Conservation (phyloP, 2,888 invertebrate genomes). For the Stenurella melanura region DNA sequence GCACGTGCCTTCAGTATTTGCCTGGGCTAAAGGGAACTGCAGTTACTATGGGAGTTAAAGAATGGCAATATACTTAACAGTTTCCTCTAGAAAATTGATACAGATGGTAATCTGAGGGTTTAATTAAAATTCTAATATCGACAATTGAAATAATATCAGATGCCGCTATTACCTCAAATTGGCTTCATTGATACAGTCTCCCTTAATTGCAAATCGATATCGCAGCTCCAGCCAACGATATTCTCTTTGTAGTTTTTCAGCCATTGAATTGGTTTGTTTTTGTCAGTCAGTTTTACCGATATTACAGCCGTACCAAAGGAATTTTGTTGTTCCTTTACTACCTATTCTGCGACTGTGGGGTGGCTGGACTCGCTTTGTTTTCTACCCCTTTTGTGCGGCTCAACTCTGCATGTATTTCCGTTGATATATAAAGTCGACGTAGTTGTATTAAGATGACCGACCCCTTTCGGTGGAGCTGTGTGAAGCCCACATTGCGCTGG, state of each 20-base stretch:
- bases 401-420: constrained; percentile 33
- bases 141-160: constrained; percentile 48
- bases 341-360: constrained; percentile 5
- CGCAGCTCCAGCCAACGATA: not conserved
- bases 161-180: constrained; percentile 40
- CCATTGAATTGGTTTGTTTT: constrained; percentile 33
- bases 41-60: not conserved
- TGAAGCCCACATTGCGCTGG: constrained; percentile 28
- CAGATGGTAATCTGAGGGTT: constrained; percentile 46
- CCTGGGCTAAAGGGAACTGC: not conserved
- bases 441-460: constrained; percentile 36
- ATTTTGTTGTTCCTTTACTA: constrained; percentile 20
- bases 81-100: constrained; percentile 42
- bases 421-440: constrained; percentile 21
- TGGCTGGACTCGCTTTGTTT: constrained; percentile 31
- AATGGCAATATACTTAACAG: constrained; percentile 9
- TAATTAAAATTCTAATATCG: constrained; percentile 48
- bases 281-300: constrained; percentile 10
- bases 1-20: no score
- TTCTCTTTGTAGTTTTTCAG: constrained; percentile 26
- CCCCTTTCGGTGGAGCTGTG: constrained; percentile 32
- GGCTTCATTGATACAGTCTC: constrained; percentile 37
- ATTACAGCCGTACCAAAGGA: constrained; percentile 25
- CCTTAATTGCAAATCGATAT: constrained; percentile 33
- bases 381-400: constrained; percentile 25